Evolutionary conservation across 2,888 invertebrate genomes (phyloP).

Genomic region (Drosophila hamatofila): DNA sequence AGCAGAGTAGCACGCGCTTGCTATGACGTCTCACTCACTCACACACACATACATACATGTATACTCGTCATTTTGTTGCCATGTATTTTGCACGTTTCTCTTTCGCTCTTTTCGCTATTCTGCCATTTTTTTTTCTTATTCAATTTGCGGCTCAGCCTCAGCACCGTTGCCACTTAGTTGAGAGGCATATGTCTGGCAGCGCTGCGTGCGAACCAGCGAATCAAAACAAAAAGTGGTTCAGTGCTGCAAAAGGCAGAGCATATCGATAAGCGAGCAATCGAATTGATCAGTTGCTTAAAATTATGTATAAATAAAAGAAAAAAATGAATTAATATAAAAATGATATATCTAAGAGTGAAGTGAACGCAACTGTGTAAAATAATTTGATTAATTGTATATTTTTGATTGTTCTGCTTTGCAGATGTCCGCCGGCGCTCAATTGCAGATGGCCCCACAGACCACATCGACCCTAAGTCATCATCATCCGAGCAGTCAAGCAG

Average conservation of each 20-base stretch:
- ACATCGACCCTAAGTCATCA: slow-evolving; percentile 87
- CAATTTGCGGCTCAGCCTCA: slow-evolving; percentile 35
- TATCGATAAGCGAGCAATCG: slow-evolving; percentile 35
- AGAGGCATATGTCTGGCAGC: slow-evolving; percentile 46
- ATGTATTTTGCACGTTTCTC: slow-evolving; percentile 62
- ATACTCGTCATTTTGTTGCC: slow-evolving; percentile 38
- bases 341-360: background rate
- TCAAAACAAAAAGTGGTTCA: slow-evolving; percentile 68
- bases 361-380: background rate
- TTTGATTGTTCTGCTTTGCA: slow-evolving; percentile 84
- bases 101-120: slow-evolving; percentile 50
- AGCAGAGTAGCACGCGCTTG: slow-evolving; percentile 54
- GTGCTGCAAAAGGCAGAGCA: slow-evolving; percentile 44
- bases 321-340: too few species aligned
- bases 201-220: slow-evolving; percentile 57
- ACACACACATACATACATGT: slow-evolving; percentile 10
- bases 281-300: slow-evolving; percentile 19
- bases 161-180: slow-evolving; percentile 65
- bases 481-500: slow-evolving; percentile 77
- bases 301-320: background rate
- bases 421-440: slow-evolving; percentile 98
- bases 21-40: slow-evolving; percentile 60
- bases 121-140: slow-evolving; percentile 31
- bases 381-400: slow-evolving; percentile 4
- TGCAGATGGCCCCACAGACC: slow-evolving; percentile 98